Percentiles rank a stretch among this genome's conserved stretches.
phyloP scores from a whole-genome alignment of 2,797 vertebrate genomes.

The Premnoplex brunnescens region DNA sequence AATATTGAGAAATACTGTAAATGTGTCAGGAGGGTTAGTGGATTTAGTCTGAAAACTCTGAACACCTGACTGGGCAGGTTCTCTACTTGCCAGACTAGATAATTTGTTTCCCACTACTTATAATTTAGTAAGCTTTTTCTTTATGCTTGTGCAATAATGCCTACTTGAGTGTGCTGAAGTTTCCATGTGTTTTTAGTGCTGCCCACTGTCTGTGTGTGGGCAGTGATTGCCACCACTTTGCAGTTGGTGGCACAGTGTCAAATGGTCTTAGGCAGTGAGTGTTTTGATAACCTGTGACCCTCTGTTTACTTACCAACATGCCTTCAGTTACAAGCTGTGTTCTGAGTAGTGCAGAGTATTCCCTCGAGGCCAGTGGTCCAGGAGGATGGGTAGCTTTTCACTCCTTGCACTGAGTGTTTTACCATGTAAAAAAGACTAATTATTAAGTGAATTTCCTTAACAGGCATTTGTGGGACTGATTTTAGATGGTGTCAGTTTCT shows the following conservation, averaged over 20 bases:
- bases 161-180: not conserved
- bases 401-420: not conserved
- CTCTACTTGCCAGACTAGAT: not conserved
- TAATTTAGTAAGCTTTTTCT: not conserved
- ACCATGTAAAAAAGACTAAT: not conserved
- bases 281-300: not conserved
- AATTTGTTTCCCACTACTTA: not conserved
- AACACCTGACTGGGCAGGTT: not conserved
- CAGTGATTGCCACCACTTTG: not conserved
- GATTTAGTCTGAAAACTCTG: not conserved
- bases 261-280: not conserved
- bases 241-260: fast-evolving
- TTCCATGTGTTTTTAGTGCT: not conserved
- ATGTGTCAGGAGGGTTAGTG: not conserved
- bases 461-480: not conserved
- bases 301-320: not conserved
- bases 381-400: not conserved
- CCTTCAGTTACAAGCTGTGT: not conserved
- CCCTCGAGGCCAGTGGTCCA: not conserved
- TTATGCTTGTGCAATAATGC: not conserved
- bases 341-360: not conserved
- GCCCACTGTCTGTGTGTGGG: fast-evolving
- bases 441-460: not conserved
- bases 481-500: not conserved
- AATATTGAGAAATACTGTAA: not conserved